Evolutionary conservation across 2,113 vertebrate genomes (phyloP), one percentile per base, ranked within the genome.

Genomic region (Clarias macrocephalus): DNA sequence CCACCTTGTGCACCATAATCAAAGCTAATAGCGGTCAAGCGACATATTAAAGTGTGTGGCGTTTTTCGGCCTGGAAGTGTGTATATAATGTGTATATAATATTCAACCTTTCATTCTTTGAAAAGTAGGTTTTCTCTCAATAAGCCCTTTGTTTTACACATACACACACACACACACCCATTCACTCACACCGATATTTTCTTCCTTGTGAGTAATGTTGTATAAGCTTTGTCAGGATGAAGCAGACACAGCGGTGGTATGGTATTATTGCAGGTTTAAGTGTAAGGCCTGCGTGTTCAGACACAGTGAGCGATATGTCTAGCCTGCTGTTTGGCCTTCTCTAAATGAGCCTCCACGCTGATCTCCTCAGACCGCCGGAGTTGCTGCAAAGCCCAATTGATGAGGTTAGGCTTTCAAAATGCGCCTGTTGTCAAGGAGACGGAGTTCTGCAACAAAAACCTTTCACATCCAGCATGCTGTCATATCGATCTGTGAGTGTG

Each of bases 371-470:
- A 79, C 77, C 62, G 28, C 84, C 52, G 9, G 52, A 85, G 68
- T 42, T 80, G 42, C 10, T 30, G 84, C 66, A 85, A 65, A 82
- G 68, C 60, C 88, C 82, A 83, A 15, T 60, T 82, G 88, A 89
- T 70, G 63, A 72, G 82, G 33, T 80, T 84, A 83, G 48, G 42
- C 48, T 57, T 33, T 76, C 59, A 23, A 66, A 87, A 80, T 56
- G 48, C 73, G 66, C 52, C 37, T 8, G 86, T 82, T 85, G 88
- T 85, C 88, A 89, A 85, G 83, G 88, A 82, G 63, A 89, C 23
- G 5, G 28, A 2, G 79, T 85, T 82, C 59, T 63, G 54, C 79
- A 85, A 87, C 83, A 85, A 82, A 70, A 75, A 85, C 79, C 79
- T 52, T 62, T 79, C 62, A 48, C 82, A 48, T 72, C 62, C 77